Evolutionary conservation across 1,140 invertebrate species (phyloP).

Genomic region (Drosophila lacteicornis): DNA sequence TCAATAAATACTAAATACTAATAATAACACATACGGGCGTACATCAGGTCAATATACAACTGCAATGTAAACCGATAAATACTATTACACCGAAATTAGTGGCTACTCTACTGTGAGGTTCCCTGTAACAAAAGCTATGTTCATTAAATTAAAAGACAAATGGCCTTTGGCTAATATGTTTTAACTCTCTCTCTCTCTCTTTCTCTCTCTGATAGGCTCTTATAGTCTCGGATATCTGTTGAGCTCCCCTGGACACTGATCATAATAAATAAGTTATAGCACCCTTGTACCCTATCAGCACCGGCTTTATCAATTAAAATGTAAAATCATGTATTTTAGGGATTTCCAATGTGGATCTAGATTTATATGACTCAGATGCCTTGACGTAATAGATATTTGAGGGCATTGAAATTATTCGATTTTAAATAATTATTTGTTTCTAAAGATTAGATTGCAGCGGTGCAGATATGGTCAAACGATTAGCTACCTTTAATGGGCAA

Average conservation of each 20-base stretch:
- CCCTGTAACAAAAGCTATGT: too few relatives aligned
- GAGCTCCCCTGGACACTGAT: too few relatives aligned
- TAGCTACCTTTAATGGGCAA: background rate
- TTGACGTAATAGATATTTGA: background rate
- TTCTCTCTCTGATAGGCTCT: too few relatives aligned
- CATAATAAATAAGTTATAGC: too few relatives aligned
- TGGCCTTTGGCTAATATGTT: background rate
- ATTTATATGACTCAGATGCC: background rate
- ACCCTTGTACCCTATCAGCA: too few relatives aligned
- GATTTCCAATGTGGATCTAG: background rate
- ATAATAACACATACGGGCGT: background rate
- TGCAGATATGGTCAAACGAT: background rate
- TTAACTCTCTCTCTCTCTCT: background rate
- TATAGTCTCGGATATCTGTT: too few relatives aligned
- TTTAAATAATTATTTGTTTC: constrained; percentile 30
- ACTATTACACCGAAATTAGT: background rate
- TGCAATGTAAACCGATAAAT: background rate
- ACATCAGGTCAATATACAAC: background rate
- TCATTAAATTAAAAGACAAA: too few relatives aligned
- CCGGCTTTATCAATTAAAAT: too few relatives aligned
- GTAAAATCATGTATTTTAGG: background rate
- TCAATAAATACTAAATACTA: background rate
- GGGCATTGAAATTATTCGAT: constrained; percentile 31
- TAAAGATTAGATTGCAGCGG: constrained; percentile 5
- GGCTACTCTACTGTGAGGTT: background rate